Base-by-base conservation (phyloP, 2,888 invertebrate genomes). In the Tetragonula carbonaria region DNA sequence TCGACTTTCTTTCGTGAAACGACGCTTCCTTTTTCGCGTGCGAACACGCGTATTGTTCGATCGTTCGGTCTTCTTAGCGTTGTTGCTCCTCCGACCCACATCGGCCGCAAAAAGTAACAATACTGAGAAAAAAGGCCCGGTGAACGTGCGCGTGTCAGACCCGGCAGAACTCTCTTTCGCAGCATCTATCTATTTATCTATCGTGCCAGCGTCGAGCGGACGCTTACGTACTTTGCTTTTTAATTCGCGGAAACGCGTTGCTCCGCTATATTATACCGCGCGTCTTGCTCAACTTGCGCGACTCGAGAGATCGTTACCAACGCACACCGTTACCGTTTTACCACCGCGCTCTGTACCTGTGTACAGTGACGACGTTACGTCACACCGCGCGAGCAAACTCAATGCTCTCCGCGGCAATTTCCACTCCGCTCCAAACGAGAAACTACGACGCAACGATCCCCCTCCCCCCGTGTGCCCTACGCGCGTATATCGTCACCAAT, bases 221-320 rank as follows among this genome's bases (percentile, higher is more conserved):
- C 67, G 59, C 50, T 45, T 45, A 45, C 45, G 50, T 55, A n/a
- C 33, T 79, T 72, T 75, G 67, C 79, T n/a, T 79, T 2, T 67
- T 75, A 84, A 84, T 79, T 84, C 85, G 33, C 75, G 84, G 84
- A 84, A 85, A 67, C 79, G 71, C 72, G 78, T 84, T 59, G 74
- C 79, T 79, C 55, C 83, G 84, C 76, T 76, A 51, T 45, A 45
- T 83, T 75, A 75, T 81, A 33, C 2, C 33, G 33, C 51, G 65
- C 28, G 57, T 82, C 74, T 82, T 80, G 62, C 83, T 55, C 76
- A 72, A 82, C 55, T 57, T 59, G 57, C 67, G 53, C 45, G 50
- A 51, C 38, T 33, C 33, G 33, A 33, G 33, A 33, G 38, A 82
- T 82, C 83, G 66, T 82, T 78, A 66, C 66, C 66, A 23, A 62